phyloP scores from a whole-genome alignment of 2,797 vertebrate genomes.

The Pantherophis vulpinus region DNA sequence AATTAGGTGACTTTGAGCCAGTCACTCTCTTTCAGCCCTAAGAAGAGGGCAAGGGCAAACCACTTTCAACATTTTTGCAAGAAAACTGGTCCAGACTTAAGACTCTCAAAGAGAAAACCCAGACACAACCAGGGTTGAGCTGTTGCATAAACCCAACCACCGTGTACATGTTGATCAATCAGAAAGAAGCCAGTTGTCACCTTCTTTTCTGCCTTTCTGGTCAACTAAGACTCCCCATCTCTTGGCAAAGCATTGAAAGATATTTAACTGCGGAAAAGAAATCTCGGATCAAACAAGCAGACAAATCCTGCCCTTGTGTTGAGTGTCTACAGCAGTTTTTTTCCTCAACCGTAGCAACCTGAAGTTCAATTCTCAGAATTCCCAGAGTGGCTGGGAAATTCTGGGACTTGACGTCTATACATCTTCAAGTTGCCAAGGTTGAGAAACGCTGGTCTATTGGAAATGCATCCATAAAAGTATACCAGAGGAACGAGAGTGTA shows the following conservation, averaged over 20 bases:
- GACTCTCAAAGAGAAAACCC: background rate
- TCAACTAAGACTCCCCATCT: background rate
- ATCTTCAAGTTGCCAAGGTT: background rate
- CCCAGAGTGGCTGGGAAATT: background rate
- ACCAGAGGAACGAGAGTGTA: background rate
- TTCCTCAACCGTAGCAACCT: background rate
- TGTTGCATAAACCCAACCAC: background rate
- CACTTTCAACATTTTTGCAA: background rate
- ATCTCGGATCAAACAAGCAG: background rate
- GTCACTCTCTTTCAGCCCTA: background rate
- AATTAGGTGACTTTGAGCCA: background rate
- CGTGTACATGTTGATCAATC: background rate
- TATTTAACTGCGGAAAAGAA: background rate
- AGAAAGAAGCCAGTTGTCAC: background rate
- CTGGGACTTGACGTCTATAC: background rate
- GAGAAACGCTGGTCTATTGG: background rate
- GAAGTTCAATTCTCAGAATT: background rate
- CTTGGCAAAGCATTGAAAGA: background rate
- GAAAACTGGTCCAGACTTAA: background rate
- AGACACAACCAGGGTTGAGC: background rate
- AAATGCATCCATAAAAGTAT: background rate
- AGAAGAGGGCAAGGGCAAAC: background rate
- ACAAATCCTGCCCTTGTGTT: background rate
- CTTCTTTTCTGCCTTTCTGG: background rate
- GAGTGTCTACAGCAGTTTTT: background rate